These are phyloP conservation scores for Gallinago media DNA, from an alignment of 2,113 vertebrate genomes.

Conservation along the genomic window DNA sequence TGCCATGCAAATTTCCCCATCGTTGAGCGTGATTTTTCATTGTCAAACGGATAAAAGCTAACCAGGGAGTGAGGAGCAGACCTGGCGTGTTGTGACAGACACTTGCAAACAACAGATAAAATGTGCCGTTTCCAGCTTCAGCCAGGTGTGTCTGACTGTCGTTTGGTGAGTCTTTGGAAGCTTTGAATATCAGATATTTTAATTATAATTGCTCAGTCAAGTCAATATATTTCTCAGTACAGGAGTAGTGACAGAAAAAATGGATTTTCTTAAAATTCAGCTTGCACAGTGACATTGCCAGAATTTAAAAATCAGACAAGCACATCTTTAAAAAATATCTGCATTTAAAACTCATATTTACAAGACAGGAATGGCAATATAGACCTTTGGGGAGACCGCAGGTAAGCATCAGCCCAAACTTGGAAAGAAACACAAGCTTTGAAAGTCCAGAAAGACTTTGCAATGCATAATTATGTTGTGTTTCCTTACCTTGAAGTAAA, in stretches of 20 bases:
- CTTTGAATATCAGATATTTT: background rate
- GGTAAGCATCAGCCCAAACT: background rate
- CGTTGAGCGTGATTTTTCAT: background rate
- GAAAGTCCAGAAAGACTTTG: background rate
- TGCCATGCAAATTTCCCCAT: constrained; percentile 52
- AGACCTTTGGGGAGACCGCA: background rate
- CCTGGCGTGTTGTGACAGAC: constrained; percentile 29
- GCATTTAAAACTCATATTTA: background rate
- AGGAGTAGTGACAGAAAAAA: background rate
- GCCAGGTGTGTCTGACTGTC: constrained; percentile 29
- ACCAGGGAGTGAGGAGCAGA: background rate
- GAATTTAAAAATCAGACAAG: background rate
- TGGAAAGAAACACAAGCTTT: background rate
- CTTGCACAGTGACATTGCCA: background rate
- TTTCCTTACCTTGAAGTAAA: background rate
- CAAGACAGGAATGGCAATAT: background rate
- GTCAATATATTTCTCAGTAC: background rate
- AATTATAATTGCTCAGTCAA: background rate
- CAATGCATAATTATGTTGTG: fast-evolving
- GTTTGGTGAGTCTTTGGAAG: background rate
- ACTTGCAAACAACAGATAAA: background rate
- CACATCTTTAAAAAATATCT: background rate
- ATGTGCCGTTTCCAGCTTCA: background rate
- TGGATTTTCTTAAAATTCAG: background rate
- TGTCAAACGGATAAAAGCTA: constrained; percentile 9